Evolutionary conservation across 2,797 vertebrate species (phyloP).

Genomic region (Tapirus indicus): DNA sequence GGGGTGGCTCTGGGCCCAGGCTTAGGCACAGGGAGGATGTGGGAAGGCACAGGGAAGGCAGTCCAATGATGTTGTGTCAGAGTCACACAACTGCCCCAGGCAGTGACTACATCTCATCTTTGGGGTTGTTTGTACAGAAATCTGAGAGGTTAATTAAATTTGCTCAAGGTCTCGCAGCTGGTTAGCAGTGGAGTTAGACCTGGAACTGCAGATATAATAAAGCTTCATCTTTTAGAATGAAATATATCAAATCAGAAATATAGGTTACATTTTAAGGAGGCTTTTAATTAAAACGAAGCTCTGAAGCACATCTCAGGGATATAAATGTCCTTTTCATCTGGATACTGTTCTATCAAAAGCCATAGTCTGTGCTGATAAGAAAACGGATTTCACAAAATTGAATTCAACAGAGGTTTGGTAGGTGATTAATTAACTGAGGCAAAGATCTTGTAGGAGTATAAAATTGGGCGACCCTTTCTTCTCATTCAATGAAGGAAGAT

Average conservation of each 20-base stretch:
- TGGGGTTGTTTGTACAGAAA: background rate
- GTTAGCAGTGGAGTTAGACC: constrained; percentile 44
- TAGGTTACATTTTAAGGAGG: background rate
- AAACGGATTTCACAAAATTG: constrained; percentile 6
- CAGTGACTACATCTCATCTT: background rate
- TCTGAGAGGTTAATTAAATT: accelerated
- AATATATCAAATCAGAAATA: constrained; percentile 24
- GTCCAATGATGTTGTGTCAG: background rate
- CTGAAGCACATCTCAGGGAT: background rate
- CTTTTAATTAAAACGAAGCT: constrained; percentile 56
- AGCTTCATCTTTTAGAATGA: background rate
- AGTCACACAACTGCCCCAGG: background rate
- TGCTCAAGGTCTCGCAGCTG: constrained; percentile 71
- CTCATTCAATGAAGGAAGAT: background rate
- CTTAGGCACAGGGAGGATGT: background rate
- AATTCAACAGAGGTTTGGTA: background rate
- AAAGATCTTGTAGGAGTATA: background rate
- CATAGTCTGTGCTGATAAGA: background rate
- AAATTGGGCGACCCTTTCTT: background rate
- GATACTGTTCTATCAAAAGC: background rate
- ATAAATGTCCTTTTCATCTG: background rate
- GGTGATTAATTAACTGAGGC: background rate
- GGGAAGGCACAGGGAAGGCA: background rate
- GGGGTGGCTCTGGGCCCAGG: background rate
- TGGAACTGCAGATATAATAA: background rate